Base-by-base conservation (phyloP, 1,140 invertebrate species). In the Pogonomyrmex barbatus region DNA sequence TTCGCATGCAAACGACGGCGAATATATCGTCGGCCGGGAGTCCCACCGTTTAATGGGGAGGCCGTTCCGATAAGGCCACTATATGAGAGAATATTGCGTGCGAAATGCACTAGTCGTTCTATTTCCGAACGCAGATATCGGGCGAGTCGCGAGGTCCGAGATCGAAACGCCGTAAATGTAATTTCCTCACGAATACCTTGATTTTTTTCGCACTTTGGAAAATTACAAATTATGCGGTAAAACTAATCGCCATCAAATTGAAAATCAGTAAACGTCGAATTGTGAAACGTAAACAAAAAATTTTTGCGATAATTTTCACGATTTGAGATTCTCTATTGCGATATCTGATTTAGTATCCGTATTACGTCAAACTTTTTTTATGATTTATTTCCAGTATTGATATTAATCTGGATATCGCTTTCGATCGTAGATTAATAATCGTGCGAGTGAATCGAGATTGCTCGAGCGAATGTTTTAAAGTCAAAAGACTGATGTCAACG, bases 1-100 rank as follows among this genome's bases (percentile, higher is more conserved):
- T 76, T 87, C 68, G 70, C 75, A 83, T 85, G 62, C 73, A 78
- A 85, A 78, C 60, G 82, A 78, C 60, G 50, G 60, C 39, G 85
- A 87, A 83, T 87, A 83, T 87, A 82, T 75, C 52, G 73, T 78
- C 63, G 24, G 58, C 62, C 17, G 36, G 47, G 52, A 24, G 58
- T 62, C 67, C 24, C 67, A 73, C 62, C 58, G 58, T 85, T 87
- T 67, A 88, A 88, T 88, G 70, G 85, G 42, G 77, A 52, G 42
- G 36, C 14, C 47, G 30, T 78, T 78, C 78, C 68, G 87, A 87
- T 83, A 88, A 88, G 54, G 42, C 47, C 47, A 67, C 62, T 33
- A 39, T n/a, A 45, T 50, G 63, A 39, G 71, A 54, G 63, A 81
- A 67, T 39, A 82, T 60, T 79, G 62, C 39, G 17, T 52, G 45